Percentiles rank a stretch among this genome's conserved stretches.
Conservation (phyloP, 2,113 vertebrate genomes). For the Lichenostomus cassidix region DNA sequence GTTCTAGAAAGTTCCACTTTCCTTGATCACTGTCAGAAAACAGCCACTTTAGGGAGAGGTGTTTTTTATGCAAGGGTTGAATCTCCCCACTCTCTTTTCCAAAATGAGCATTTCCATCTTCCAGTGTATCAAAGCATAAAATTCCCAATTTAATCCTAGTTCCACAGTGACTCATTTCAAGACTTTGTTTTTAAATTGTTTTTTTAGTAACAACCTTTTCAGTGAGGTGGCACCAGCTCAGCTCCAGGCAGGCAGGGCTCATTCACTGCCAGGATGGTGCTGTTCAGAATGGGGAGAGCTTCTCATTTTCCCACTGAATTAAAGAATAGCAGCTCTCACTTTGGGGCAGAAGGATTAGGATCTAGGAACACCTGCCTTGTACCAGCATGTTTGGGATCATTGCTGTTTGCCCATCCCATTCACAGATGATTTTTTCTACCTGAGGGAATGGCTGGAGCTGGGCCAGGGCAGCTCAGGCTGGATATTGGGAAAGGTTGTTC, state of each 20-base stretch:
- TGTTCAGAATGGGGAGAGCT: background rate
- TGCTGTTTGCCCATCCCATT: background rate
- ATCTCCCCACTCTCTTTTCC: background rate
- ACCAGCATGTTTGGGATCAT: background rate
- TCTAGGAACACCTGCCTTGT: background rate
- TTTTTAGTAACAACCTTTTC: background rate
- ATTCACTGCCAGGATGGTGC: background rate
- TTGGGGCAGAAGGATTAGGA: background rate
- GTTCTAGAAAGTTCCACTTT: background rate
- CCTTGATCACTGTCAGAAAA: background rate
- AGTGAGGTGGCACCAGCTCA: background rate
- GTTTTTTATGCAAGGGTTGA: background rate
- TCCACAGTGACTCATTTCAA: background rate
- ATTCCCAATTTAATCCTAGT: background rate
- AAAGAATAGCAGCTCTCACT: background rate
- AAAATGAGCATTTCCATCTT: background rate
- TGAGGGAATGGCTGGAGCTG: background rate
- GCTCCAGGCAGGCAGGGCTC: background rate
- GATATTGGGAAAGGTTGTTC: rapidly evolving
- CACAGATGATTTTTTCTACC: background rate
- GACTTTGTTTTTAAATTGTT: background rate
- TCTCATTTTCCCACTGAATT: background rate
- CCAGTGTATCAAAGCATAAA: background rate
- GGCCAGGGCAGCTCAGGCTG: background rate
- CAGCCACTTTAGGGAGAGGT: background rate